Base-by-base conservation (phyloP, 1,140 invertebrate genomes). In the Cecropterus lyciades region DNA sequence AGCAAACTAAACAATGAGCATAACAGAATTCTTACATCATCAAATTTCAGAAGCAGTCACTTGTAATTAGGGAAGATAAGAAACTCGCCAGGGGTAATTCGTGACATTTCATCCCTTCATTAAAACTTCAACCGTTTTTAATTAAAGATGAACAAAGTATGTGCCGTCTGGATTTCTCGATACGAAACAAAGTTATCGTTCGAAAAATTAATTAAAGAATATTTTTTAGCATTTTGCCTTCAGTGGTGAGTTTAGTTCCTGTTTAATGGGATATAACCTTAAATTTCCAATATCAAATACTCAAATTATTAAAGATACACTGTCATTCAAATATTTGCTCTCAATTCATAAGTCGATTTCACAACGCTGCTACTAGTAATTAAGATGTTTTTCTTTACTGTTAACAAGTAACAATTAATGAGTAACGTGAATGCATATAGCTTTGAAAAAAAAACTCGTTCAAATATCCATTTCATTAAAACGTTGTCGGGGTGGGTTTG, bases 121-220 rank as follows among this genome's bases (percentile, higher is more conserved):
- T 70, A 70, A 74, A 74, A 74, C 62, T 74, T 70, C 33, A 63
- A 70, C 43, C 62, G 56, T 74, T 73, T 70, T 70, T n/a, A 74
- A 74, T 70, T 74, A 70, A 70, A 74, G 66, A 65, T 62, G 65
- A 63, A 66, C 64, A 74, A 74, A 73, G 30, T 40, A 45, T 59
- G 33, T 30, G 55, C 37, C 53, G 43, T 17, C 30, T 13, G 15
- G 11, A n/a, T 48, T 33, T 48, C 10, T 51, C 53, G 53, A 42
- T 51, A 43, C 45, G 3, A 45, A 67, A 17, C 40, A 10, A 59
- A 51, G 48, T 27, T 51, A 17, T n/a, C 33, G 57, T 49, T 62
- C 57, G 30, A 62, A 62, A 57, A 15, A 10, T 51, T 56, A 67
- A 57, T 49, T 49, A 49, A 60, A 60, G 53, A 67, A 67, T 66